Evolutionary conservation across 2,888 invertebrate genomes (phyloP).

Genomic region (Pantelozetes paolii): DNA sequence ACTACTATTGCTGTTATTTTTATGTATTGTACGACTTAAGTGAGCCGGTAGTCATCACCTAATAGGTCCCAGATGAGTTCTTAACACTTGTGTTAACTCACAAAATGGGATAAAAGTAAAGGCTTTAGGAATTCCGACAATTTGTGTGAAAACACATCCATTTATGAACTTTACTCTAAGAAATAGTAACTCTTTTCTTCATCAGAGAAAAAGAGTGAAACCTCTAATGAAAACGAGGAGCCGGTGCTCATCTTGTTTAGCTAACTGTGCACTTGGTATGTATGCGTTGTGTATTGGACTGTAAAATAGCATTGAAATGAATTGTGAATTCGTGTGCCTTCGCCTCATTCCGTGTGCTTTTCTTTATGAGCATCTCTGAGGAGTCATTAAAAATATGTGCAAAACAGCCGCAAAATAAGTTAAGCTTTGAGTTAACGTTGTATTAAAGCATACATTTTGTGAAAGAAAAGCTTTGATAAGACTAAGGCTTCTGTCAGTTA

Average conservation of each 20-base stretch:
- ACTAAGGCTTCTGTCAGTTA: slow-evolving; percentile 22
- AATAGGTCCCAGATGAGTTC: slow-evolving; percentile 17
- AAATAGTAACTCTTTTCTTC: background rate
- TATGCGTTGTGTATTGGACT: background rate
- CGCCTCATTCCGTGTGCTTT: slow-evolving; percentile 7
- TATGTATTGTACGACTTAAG: slow-evolving; percentile 20
- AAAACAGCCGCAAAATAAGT: slow-evolving; percentile 15
- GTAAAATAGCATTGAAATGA: background rate
- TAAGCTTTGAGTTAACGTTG: slow-evolving; percentile 10
- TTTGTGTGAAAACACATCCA: background rate
- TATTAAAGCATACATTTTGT: slow-evolving; percentile 11
- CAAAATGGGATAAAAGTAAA: slow-evolving; percentile 15
- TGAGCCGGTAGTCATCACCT: background rate
- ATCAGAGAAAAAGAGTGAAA: background rate
- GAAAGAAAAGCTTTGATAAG: background rate
- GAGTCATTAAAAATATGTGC: slow-evolving; percentile 24
- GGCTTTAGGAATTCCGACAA: slow-evolving; percentile 1
- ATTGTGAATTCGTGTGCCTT: background rate
- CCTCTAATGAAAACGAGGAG: background rate
- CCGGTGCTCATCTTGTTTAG: background rate
- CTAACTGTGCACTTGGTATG: background rate
- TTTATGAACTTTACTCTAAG: slow-evolving; percentile 12
- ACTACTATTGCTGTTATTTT: background rate
- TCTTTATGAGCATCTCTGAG: slow-evolving; percentile 4
- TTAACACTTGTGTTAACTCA: slow-evolving; percentile 12